Base-by-base conservation (phyloP, 2,888 invertebrate genomes). In the Patella ulyssiponensis region DNA sequence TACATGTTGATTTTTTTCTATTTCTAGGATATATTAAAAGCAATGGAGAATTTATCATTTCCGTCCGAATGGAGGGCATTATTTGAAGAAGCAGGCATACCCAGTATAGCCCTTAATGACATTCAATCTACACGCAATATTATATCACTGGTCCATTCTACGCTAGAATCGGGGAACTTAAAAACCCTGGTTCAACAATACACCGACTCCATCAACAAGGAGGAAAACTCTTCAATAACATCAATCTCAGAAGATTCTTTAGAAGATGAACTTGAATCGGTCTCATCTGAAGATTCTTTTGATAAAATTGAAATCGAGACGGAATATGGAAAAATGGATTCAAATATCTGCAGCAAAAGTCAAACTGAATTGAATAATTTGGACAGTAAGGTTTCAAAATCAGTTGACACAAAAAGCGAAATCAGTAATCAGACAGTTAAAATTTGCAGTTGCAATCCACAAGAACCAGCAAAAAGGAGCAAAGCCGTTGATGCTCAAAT, bases 11-110 rank as follows among this genome's bases (percentile, higher is more conserved):
- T 71, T 23, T 23, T 54, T 75, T 73, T 74, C 44, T 56, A 23
- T 52, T 81, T 82, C 3, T 83, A 90, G 90, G 89, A 89, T 71
- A 83, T 90, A 33, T 79, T 89, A 11, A 74, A 74, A 14, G 78
- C 79, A 9, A 80, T 89, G 33, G 89, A 89, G 71, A 83, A 85
- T 51, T 82, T 89, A 27, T 84, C 88, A 2, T 87, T 88, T 71
- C 87, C 88, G 15, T 81, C 86, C 15, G 87, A 87, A 44, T 89
- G 88, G 89, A 81, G 86, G 78, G 83, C 83, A 12, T 79, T 89
- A 27, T 88, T 89, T 77, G 78, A 84, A 58, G 85, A 85, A 70
- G 88, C 89, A 9, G 87, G 88, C 27, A 83, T 88, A 11, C 86
- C 88, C 7, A 54, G 52, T 73, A 80, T n/a, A 27, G 87, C 87